Evolutionary conservation across 2,888 invertebrate genomes (phyloP).

Genomic region (Sarcophaga caerulescens): DNA sequence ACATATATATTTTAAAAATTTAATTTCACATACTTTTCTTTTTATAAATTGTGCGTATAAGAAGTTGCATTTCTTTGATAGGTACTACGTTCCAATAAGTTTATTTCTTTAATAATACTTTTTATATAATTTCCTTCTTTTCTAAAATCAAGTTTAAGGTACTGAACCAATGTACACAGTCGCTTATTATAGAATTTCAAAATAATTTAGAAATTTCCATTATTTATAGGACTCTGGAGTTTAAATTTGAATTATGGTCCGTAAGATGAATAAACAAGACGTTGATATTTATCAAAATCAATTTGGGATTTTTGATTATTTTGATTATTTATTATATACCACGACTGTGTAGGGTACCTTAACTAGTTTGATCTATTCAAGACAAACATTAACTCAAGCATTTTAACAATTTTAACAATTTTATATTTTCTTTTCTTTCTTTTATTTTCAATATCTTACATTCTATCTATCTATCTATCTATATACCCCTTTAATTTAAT

Average conservation of each 20-base stretch:
- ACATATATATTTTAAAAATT: slow-evolving; percentile 13
- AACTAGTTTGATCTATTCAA: not conserved
- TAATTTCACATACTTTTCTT: slow-evolving; percentile 28
- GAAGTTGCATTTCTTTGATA: slow-evolving; percentile 63
- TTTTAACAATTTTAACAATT: slow-evolving; percentile 9
- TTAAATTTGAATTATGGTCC: too few species aligned
- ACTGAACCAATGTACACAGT: not conserved
- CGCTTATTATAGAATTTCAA: not conserved
- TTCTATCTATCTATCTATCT: slow-evolving; percentile 46
- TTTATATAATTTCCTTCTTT: not conserved
- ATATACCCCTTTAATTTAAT: slow-evolving; percentile 32
- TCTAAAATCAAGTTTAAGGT: not conserved
- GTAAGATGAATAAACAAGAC: too few species aligned
- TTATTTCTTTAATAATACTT: slow-evolving; percentile 24
- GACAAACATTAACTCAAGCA: not conserved
- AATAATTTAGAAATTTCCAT: too few species aligned
- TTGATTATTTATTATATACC: not conserved
- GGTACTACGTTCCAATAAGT: slow-evolving; percentile 63
- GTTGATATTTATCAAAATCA: too few species aligned
- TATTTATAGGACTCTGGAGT: too few species aligned
- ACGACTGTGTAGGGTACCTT: not conserved
- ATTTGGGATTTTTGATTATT: not conserved
- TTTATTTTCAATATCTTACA: slow-evolving; percentile 25
- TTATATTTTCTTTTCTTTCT: not conserved
- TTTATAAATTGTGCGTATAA: slow-evolving; percentile 67